phyloP scores from a whole-genome alignment of 30 jellyfish, hydroid and myxozoan genomes.

The Euphysa ruthae region DNA sequence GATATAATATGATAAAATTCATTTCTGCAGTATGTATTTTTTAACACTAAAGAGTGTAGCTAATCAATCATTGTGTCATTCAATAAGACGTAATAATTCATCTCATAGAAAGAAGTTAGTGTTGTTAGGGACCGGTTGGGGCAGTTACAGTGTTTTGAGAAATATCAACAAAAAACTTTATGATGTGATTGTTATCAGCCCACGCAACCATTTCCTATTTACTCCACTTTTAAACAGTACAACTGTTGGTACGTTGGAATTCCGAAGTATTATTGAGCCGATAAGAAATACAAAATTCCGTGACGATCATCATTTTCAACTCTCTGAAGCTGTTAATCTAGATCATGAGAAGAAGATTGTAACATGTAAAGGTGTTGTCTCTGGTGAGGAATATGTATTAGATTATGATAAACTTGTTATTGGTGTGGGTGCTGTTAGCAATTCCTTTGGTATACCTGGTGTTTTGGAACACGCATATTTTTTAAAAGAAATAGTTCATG shows the following conservation, averaged over 20 bases:
- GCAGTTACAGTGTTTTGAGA: conserved; percentile 81
- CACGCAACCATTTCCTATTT: conserved; percentile 88
- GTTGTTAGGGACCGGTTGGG: conserved; percentile 96
- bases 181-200: conserved; percentile 94
- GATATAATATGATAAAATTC: too few relatives aligned
- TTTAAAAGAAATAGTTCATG: conserved; percentile 88
- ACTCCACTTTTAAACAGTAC: conserved; percentile 91
- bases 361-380: conserved; percentile 52
- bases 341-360: conserved; percentile 51
- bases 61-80: too few relatives aligned
- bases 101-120: conserved; percentile 56
- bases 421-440: conserved; percentile 91
- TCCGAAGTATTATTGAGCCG: conserved; percentile 94
- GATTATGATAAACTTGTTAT: conserved; percentile 70
- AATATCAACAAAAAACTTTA: conserved; percentile 39
- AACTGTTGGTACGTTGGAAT: conserved; percentile 94
- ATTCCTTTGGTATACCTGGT: conserved; percentile 86
- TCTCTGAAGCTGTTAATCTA: conserved; percentile 59
- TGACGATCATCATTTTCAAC: conserved; percentile 90
- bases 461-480: conserved; percentile 79
- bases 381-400: conserved; percentile 37
- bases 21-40: too few relatives aligned
- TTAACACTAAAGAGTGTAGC: too few relatives aligned
- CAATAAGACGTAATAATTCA: too few relatives aligned
- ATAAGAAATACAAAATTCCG: conserved; percentile 71